Percentiles rank a stretch among this genome's conserved stretches.
Evolutionary conservation across 1,140 invertebrate species (phyloP).

Genomic region (Drosophila virilis): DNA sequence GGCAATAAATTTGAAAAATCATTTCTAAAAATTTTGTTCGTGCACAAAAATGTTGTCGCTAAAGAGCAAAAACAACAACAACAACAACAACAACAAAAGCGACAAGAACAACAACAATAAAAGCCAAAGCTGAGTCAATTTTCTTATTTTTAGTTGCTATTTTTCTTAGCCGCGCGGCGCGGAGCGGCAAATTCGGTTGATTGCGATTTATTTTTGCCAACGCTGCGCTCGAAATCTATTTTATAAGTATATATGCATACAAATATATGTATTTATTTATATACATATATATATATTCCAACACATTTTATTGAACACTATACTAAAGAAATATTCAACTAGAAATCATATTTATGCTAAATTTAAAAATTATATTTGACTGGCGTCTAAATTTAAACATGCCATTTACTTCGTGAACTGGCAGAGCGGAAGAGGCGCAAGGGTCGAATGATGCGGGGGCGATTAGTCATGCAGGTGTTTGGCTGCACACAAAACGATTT

Average conservation of each 20-base stretch:
- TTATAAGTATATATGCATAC: conserved; percentile 21
- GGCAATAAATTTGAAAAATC: conserved; percentile 78
- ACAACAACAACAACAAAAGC: conserved; percentile 3
- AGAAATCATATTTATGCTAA: conserved; percentile 47
- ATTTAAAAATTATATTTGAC: conserved; percentile 61
- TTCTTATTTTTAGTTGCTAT: conserved; percentile 71
- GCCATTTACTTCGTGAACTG: conserved; percentile 56
- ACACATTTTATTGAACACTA: conserved; percentile 40
- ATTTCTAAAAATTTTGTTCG: conserved; percentile 46
- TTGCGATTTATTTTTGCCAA: conserved; percentile 54
- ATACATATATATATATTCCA: conserved; percentile 17
- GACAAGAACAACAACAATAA: conserved; percentile 43
- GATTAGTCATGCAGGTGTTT: conserved; percentile 79
- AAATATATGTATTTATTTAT: too few relatives aligned
- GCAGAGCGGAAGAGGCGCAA: conserved; percentile 2
- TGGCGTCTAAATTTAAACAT: conserved; percentile 60
- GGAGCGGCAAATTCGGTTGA: conserved; percentile 27
- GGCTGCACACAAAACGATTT: conserved; percentile 34
- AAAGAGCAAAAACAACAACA: conserved; percentile 27
- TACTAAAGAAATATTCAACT: conserved; percentile 1
- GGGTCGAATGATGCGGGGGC: background rate
- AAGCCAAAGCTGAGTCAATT: conserved; percentile 69
- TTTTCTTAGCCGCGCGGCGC: conserved; percentile 7
- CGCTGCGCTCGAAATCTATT: conserved; percentile 44
- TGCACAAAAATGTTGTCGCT: conserved; percentile 54